Conservation (phyloP, 2,797 vertebrate genomes). For the Enteromius mattozi region DNA sequence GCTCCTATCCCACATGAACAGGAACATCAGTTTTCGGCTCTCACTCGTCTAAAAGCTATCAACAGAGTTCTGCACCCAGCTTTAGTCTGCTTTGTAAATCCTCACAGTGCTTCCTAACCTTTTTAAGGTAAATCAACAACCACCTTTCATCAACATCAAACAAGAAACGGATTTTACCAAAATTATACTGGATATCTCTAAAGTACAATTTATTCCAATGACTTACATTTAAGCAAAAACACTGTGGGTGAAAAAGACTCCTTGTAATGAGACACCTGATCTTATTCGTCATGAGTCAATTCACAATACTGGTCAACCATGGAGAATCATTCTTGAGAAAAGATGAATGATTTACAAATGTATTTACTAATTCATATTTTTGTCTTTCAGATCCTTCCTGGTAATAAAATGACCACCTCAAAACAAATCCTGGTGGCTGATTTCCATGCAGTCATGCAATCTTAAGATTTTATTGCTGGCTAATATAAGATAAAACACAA, state of each 20-base stretch:
- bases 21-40: neutral
- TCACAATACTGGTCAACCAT: neutral
- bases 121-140: neutral
- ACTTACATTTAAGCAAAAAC: neutral
- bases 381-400: neutral
- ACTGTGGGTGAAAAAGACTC: neutral
- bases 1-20: constrained; percentile 29
- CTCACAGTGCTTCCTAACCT: neutral
- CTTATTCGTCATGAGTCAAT: neutral
- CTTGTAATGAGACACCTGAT: neutral
- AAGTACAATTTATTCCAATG: neutral
- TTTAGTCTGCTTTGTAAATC: neutral
- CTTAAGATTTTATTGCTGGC: neutral
- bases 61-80: constrained; percentile 11
- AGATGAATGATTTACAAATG: neutral
- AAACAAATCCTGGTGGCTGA: neutral
- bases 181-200: too few relatives aligned
- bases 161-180: neutral
- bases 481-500: neutral
- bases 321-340: neutral
- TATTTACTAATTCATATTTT: neutral
- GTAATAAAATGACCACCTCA: neutral
- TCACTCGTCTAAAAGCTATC: neutral
- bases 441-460: neutral
- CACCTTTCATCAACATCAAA: neutral